Base-by-base conservation (phyloP, 2,888 invertebrate genomes). In the Rhyacophila evoluta region DNA sequence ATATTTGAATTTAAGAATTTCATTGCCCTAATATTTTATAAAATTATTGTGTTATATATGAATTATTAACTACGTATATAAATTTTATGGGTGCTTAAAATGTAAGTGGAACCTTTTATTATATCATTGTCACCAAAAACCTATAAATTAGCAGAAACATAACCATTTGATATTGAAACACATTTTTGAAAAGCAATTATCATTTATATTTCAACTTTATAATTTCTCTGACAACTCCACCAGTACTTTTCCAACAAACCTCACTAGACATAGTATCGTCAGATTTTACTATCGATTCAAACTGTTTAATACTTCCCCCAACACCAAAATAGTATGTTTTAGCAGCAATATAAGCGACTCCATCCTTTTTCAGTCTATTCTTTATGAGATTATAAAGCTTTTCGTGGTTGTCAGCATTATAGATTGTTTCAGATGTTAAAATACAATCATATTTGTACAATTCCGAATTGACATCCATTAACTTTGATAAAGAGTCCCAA, bases 311-410 rank as follows among this genome's bases (percentile, higher is more conserved):
- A 10, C 96, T 94, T 73, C 98, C 98, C 10, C 98, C 98, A 25
- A 98, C 96, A 81, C 98, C 98, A 90, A 98, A 98, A 87, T 99
- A 99, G 87, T 94, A 93, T 11, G 92, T 92, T 90, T 98, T 99
- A 1, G 97, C 98, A 74, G 97, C 98, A 77, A 98, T 86, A 86
- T 92, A 94, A 81, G 91, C 88, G 68, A 85, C 84, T 41, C 97
- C 98, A 86, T 87, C 85, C 77, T 86, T 85, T 83, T 91, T 92
- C 71, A 95, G 87, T 83, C 91, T 90, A 67, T 88, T 86, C 84
- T 91, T 88, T 84, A 97, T 93, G 25, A 96, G 87, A 67, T 91
- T 85, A 75, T 94, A 89, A 0, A 99, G 88, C 85, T 97, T 97
- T 27, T 87, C 84, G 85, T 98, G 95, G 87, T 95, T 96, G 1